These are phyloP conservation scores for Pterocles burchelli DNA, from an alignment of 2,113 vertebrate species.

Conservation along the genomic window DNA sequence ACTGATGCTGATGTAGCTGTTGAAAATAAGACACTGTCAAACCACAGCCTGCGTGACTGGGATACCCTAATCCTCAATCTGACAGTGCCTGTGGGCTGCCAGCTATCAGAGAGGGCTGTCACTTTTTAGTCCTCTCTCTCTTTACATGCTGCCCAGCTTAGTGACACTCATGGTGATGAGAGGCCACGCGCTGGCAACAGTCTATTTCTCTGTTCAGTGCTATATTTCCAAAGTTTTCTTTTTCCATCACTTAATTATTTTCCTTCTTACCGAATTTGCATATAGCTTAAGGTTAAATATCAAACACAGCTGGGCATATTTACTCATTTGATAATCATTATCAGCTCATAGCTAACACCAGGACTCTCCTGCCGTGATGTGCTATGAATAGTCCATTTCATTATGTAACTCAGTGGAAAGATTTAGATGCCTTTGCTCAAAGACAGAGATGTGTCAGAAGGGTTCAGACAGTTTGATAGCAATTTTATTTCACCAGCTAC, in stretches of 20 bases:
- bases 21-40: background rate
- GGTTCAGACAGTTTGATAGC: background rate
- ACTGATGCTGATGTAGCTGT: background rate
- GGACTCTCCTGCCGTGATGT: background rate
- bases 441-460: background rate
- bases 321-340: background rate
- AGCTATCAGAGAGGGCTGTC: background rate
- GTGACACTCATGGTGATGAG: background rate
- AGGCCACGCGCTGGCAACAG: background rate
- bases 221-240: background rate
- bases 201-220: background rate
- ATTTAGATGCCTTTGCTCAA: background rate
- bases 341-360: background rate
- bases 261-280: background rate
- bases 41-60: background rate
- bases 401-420: background rate
- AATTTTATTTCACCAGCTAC: background rate
- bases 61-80: background rate
- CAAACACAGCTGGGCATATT: background rate
- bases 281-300: background rate
- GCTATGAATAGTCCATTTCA: conserved; percentile 3
- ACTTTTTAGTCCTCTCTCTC: background rate
- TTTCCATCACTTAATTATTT: background rate
- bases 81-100: background rate
- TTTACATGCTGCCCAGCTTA: background rate